Percentiles rank a stretch among this genome's conserved stretches.
These are phyloP conservation scores for Philotrypesis tridentata DNA, from an alignment of 1,140 invertebrate species.

Conservation along the genomic window DNA sequence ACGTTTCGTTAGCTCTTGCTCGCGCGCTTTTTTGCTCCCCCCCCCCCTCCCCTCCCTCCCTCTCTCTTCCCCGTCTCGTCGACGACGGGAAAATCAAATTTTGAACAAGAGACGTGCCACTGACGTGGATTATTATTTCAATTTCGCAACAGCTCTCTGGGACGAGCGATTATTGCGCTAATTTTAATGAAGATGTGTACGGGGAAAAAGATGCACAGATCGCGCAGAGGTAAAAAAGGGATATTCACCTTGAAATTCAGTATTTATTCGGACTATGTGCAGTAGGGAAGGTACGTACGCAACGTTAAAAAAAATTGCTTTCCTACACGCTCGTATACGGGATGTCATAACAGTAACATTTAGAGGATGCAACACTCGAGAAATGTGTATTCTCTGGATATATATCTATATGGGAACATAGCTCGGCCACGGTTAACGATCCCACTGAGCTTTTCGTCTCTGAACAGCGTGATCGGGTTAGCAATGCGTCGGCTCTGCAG, in stretches of 20 bases:
- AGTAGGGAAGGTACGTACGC: not conserved
- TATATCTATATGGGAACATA: not conserved
- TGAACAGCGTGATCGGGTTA: constrained; percentile 37
- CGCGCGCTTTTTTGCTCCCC: not conserved
- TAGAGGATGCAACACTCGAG: not conserved
- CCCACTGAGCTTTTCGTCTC: constrained; percentile 36
- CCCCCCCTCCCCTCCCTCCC: too few species aligned
- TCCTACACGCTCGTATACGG: not conserved
- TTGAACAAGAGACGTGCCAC: not conserved
- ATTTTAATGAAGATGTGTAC: not conserved
- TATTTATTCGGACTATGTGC: not conserved
- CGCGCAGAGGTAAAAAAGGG: too few species aligned
- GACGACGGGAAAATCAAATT: constrained; percentile 13
- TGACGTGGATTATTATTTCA: constrained; percentile 24
- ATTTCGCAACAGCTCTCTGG: not conserved
- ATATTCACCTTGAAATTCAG: too few species aligned
- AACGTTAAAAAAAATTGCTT: not conserved
- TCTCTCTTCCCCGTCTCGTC: too few species aligned
- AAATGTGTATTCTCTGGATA: not conserved
- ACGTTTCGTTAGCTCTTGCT: not conserved
- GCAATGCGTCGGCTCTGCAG: not conserved
- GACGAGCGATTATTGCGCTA: not conserved
- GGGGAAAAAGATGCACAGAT: not conserved
- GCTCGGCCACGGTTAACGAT: constrained; percentile 27
- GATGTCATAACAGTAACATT: constrained; percentile 38